Percentiles rank a stretch among this genome's conserved stretches.
phyloP scores from a whole-genome alignment of 2,888 invertebrate genomes.

The Junonia oenone region DNA sequence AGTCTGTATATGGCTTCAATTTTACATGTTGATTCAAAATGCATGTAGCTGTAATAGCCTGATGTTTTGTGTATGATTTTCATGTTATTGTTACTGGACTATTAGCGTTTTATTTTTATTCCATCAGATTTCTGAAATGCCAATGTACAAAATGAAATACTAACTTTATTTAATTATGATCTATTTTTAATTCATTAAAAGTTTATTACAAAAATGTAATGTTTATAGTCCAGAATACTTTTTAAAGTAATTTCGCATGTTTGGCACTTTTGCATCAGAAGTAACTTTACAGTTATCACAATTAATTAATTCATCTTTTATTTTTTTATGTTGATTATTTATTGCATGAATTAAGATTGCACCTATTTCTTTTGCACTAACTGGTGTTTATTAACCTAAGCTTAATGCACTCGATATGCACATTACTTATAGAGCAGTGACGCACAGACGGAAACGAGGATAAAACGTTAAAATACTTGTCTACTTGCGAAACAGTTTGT shows the following conservation, averaged over 20 bases:
- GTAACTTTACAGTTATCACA: constrained; percentile 24
- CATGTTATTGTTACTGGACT: not conserved
- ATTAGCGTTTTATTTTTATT: not conserved
- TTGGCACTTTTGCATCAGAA: constrained; percentile 7
- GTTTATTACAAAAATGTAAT: not conserved
- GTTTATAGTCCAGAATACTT: not conserved
- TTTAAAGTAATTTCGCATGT: constrained; percentile 6
- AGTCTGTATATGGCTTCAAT: not conserved
- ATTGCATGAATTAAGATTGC: constrained; percentile 55
- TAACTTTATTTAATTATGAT: not conserved
- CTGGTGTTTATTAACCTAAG: not conserved
- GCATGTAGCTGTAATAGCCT: not conserved
- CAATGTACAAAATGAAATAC: constrained; percentile 6
- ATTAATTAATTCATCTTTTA: constrained; percentile 20
- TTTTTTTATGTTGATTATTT: constrained; percentile 50
- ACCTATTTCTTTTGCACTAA: constrained; percentile 39
- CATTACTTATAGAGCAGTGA: not conserved
- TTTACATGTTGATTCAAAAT: not conserved
- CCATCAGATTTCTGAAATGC: not conserved
- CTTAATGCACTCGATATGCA: not conserved
- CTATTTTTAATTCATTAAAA: not conserved
- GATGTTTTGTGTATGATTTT: not conserved
- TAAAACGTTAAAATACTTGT: not conserved
- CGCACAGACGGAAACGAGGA: not conserved
- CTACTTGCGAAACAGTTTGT: not conserved